These are phyloP conservation scores for Galagoides demidoff DNA, from an alignment of 2,797 vertebrate species.

Conservation along the genomic window DNA sequence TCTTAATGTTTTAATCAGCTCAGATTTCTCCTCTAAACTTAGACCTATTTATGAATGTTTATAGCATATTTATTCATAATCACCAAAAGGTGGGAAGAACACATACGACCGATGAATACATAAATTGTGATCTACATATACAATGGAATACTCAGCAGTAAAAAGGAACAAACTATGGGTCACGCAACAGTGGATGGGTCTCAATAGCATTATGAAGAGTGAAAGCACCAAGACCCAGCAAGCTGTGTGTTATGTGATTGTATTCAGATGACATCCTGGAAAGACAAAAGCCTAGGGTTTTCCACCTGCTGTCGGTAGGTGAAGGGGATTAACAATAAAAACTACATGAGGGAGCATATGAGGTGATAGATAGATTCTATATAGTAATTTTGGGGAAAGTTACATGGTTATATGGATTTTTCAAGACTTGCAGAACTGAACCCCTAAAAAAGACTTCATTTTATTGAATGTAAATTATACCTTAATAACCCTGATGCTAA, in stretches of 20 bases:
- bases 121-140: neutral
- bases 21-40: neutral
- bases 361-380: neutral
- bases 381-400: neutral
- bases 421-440: neutral
- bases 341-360: neutral
- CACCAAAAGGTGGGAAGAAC: neutral
- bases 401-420: neutral
- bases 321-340: neutral
- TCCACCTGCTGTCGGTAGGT: neutral
- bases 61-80: neutral
- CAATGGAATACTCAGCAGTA: neutral
- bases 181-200: neutral
- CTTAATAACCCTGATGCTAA: neutral
- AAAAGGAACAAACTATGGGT: neutral
- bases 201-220: neutral
- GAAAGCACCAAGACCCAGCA: neutral
- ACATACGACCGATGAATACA: neutral
- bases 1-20: neutral
- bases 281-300: neutral
- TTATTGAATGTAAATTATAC: neutral
- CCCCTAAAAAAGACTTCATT: neutral
- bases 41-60: neutral
- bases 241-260: no score
- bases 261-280: neutral